phyloP scores from a whole-genome alignment of 2,888 invertebrate species.

The Trichogramma dendrolimi region DNA sequence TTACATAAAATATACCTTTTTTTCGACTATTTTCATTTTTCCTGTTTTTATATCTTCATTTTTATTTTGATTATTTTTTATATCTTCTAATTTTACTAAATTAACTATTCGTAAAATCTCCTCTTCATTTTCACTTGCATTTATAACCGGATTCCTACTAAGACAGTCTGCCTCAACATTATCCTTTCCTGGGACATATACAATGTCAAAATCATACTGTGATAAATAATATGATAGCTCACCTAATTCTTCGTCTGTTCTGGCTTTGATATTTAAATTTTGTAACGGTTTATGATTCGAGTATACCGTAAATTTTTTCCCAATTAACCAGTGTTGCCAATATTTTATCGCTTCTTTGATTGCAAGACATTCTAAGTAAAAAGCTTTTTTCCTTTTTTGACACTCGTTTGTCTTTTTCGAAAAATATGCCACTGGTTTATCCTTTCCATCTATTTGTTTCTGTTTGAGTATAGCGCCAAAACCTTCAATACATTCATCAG shows the following conservation, averaged over 20 bases:
- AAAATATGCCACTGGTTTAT: constrained; percentile 29
- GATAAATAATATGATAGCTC: constrained; percentile 31
- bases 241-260: constrained; percentile 28
- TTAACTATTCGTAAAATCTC: constrained; percentile 23
- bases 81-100: constrained; percentile 21
- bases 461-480: constrained; percentile 31
- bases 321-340: constrained; percentile 31
- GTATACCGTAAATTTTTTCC: constrained; percentile 24
- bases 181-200: constrained; percentile 27
- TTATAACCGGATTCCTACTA: constrained; percentile 25
- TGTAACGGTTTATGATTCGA: constrained; percentile 31
- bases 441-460: constrained; percentile 17
- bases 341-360: constrained; percentile 30
- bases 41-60: constrained; percentile 18
- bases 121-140: constrained; percentile 17
- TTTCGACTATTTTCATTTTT: not conserved
- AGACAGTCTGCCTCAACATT: constrained; percentile 30
- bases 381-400: constrained; percentile 28
- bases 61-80: constrained; percentile 25
- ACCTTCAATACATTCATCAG: constrained; percentile 28
- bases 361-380: constrained; percentile 29
- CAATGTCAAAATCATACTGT: constrained; percentile 32
- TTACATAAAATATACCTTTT: constrained; percentile 23
- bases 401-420: constrained; percentile 19
- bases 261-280: constrained; percentile 30